Base-by-base conservation (phyloP, 2,113 vertebrate genomes). In the Epinephelus cyanopodus region DNA sequence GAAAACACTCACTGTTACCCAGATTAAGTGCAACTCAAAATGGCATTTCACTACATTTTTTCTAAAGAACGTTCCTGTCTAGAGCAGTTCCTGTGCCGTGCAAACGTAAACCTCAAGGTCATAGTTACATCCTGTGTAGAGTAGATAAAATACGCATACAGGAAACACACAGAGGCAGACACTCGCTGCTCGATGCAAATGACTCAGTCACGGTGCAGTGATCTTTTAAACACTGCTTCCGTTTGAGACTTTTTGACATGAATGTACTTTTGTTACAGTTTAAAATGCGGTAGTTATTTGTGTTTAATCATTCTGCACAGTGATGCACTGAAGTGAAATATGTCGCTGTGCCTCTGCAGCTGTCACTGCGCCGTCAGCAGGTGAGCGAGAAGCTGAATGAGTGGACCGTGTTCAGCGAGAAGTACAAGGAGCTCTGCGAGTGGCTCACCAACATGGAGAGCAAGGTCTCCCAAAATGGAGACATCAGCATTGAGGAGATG, bases 401-500 rank as follows among this genome's bases (percentile, higher is more conserved):
- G 85, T 99, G 98, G 98, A 95, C 95, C 0, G 94, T 99, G 45
- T 99, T 99, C 94, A 97, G 93, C 23, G 97, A 98, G 62, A 98
- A 96, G 92, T 97, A 98, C 95, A 98, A 98, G 91, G 97, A 99
- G 79, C 95, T 99, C 27, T 99, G 97, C 58, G 98, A 99, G 79
- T 99, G 98, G 98, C 92, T 99, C 91, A 98, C 97, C 0, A 96
- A 96, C 79, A 99, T 99, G 98, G 98, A 99, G 90, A 97, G 96
- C 95, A 99, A 98, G 79, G 97, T 99, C 48, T 98, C 97, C 53
- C 97, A 99, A 70, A 99, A 98, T 53, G 97, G 98, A 27, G 98
- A 99, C 92, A 95, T 99, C 90, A 97, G 98, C 93, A 99, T 99
- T 19, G 98, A 99, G 87, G 98, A 99, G 67, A 99, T 99, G 98